Conservation (phyloP, 2,888 invertebrate genomes). For the Tillus elongatus region DNA sequence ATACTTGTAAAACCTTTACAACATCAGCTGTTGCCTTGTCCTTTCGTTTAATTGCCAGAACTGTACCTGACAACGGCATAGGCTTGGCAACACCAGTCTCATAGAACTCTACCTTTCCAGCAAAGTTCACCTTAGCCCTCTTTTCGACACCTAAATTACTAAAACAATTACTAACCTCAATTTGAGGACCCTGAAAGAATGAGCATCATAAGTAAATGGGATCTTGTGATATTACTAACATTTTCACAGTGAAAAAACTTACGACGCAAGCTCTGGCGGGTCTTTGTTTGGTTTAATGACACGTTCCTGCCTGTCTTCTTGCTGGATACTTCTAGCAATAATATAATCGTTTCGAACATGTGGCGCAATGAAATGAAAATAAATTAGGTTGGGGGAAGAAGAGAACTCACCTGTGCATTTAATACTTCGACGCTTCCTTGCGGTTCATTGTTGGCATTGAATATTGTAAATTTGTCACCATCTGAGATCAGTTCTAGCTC, state of each 20-base stretch:
- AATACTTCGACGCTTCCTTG: conserved; percentile 59
- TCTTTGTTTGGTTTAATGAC: too few relatives aligned
- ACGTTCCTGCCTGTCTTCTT: too few relatives aligned
- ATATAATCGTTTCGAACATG: conserved; percentile 21
- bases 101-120: conserved; percentile 61
- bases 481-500: conserved; percentile 57
- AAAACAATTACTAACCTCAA: conserved; percentile 41
- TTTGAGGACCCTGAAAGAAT: conserved; percentile 45
- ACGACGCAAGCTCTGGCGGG: conserved; percentile 32
- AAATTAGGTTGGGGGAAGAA: background rate
- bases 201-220: conserved; percentile 33
- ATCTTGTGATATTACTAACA: conserved; percentile 9
- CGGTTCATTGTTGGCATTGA: conserved; percentile 57
- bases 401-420: conserved; percentile 55
- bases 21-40: conserved; percentile 47
- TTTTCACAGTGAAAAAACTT: conserved; percentile 34
- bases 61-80: conserved; percentile 51
- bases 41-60: conserved; percentile 45
- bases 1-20: conserved; percentile 49
- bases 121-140: conserved; percentile 51
- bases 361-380: conserved; percentile 17
- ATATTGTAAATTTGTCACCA: conserved; percentile 65
- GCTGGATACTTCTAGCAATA: conserved; percentile 20
- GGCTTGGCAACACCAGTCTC: conserved; percentile 54
- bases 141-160: conserved; percentile 47